Evolutionary conservation across 2,113 vertebrate species (phyloP).

Genomic region (Bolborhynchus lineola): DNA sequence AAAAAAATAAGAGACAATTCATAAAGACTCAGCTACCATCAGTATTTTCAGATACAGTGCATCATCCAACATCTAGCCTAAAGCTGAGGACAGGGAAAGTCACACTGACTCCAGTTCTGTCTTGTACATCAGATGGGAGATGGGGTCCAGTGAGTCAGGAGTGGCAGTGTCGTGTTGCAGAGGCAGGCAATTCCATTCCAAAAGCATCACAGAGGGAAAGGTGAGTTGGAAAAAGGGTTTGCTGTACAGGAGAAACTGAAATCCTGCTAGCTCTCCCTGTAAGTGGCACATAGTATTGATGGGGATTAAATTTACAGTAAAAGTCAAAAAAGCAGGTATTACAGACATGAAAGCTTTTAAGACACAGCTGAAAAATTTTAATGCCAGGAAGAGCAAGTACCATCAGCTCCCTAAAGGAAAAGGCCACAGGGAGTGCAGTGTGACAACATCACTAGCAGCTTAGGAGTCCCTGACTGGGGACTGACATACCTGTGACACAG

Average conservation of each 20-base stretch:
- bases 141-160: not conserved
- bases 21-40: not conserved
- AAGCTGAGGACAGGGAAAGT: not conserved
- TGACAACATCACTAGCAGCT: not conserved
- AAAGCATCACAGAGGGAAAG: not conserved
- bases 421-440: not conserved
- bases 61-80: not conserved
- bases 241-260: not conserved
- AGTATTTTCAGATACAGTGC: not conserved
- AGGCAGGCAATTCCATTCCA: rapidly evolving
- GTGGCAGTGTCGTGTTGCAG: not conserved
- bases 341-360: not conserved
- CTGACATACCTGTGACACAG: not conserved
- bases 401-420: not conserved
- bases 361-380: not conserved
- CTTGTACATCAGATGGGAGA: not conserved
- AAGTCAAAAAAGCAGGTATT: not conserved
- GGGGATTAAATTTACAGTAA: not conserved
- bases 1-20: not conserved
- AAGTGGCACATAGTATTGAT: not conserved
- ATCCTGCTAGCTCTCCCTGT: not conserved
- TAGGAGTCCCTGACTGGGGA: not conserved
- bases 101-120: not conserved
- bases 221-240: rapidly evolving
- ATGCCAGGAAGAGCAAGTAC: not conserved